Evolutionary conservation across 2,797 vertebrate genomes (phyloP), one percentile per base, ranked within the genome.

Genomic region (Sebastes steindachneri): DNA sequence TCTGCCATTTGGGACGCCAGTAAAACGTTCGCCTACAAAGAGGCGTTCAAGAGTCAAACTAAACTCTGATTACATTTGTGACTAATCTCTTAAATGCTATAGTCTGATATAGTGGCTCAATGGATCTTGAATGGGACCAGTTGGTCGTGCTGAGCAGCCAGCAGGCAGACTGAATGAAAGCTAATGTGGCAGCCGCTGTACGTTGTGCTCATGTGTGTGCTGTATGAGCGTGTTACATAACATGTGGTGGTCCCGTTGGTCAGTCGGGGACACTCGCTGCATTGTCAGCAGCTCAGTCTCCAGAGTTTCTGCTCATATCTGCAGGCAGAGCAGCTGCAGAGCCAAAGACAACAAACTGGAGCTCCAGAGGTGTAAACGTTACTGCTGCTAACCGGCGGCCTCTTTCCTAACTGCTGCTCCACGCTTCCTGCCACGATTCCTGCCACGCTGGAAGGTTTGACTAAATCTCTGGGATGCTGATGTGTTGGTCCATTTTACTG

Each of bases 331-430:
- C 29, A 41, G 71, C 25, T 21, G 72, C 77, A 71, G 21, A 1
- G 77, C 79, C 66, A 89, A 82, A 84, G 28, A 80, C 83, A 91
- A 90, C 80, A 89, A 84, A 78, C 67, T 3, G 29, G 64, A 62
- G 54, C 79, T 82, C 33, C 33, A 29, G 54, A 80, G 68, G 64
- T 41, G 55, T 26, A 17, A n/a, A 78, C 4, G 3, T 31, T n/a
- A 3, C 71, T 58, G 9, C 11, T 23, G 53, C 77, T 9, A n/a
- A 54, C 31, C 9, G 28, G 33, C 19, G 4, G 28, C n/a, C 37
- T 51, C 26, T 11, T 62, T 54, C 28, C 15, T 29, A 4, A 33
- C 29, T 14, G 4, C 57, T 21, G 66, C 59, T 35, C 12, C 8
- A 21, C 57, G 9, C 64, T 11, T 45, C 23, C 75, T 68, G 77